Evolutionary conservation across 2,888 invertebrate genomes (phyloP), one percentile per base, ranked within the genome.

Genomic region (Mechanitis messenoides): DNA sequence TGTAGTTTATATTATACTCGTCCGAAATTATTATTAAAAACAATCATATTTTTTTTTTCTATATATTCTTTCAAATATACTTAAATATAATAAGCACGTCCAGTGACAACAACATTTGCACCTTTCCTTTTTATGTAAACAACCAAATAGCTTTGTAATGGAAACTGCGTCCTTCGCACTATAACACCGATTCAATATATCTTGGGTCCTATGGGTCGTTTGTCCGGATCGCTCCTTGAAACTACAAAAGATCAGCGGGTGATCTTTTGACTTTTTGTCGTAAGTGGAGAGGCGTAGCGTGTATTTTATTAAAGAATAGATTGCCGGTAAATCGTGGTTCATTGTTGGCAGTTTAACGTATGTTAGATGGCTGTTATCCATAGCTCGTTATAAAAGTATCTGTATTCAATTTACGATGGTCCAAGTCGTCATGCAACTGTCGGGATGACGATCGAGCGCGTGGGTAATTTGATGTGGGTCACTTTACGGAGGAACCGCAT

Each of bases 321-420:
- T 90, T 86, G 89, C 84, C 88, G 87, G 87, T 87, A 87, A 89
- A 89, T 89, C 80, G 84, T 79, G 69, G 81, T 79, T 80, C 83
- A 87, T 88, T 90, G 87, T 89, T 81, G 79, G 72, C 79, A 83
- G 81, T 87, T 86, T 85, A 84, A 86, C 85, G 76, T 81, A 73
- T 78, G 83, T 86, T 83, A 77, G 80, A 82, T 81, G 84, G 81
- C 78, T 71, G 70, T 69, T 79, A 74, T 76, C 74, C 76, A 75
- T 74, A 71, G 75, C 75, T 78, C 75, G 76, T 78, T 79, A 77
- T 77, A 82, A 77, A 71, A 80, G 80, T 78, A 79, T 78, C 73
- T 74, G 78, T 80, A 83, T 87, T 86, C 84, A 88, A 88, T 86
- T 85, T 83, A 82, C 78, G 73, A 78, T 76, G 75, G 72, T 77